Evolutionary conservation across 1,140 invertebrate genomes (phyloP), one percentile per base, ranked within the genome.

Genomic region (Microplitis mediator): DNA sequence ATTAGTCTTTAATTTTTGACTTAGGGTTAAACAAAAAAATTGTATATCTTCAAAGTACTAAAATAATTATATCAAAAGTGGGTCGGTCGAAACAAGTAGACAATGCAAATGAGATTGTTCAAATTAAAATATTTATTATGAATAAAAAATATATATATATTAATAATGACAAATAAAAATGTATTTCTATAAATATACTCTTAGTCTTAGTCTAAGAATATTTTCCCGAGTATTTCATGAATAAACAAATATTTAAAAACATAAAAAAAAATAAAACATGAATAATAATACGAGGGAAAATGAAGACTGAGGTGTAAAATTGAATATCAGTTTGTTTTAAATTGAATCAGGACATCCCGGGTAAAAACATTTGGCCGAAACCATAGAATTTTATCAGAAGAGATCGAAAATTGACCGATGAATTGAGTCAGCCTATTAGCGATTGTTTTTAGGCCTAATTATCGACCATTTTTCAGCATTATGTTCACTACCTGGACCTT

Each of bases 81-180:
- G 34, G 67, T 69, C 32, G 16, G 54, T 31, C 16, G 32, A 35
- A 69, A 54, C 34, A 45, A 69, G 56, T 35, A 69, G 67, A 69
- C 11, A 23, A 50, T 69, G 67, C 45, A 56, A 69, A 69, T 69
- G 56, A 69, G 67, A 69, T 60, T 69, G 36, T 45, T 16, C 14
- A 51, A 23, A 54, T 35, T 35, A 36, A 56, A 56, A 45, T 45
- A 45, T 45, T 52, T 52, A 14, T 3, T 3, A n/a, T 51, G 14
- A 6, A 31, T 9, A 8, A 16, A 9, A 35, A 34, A 63, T 4
- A 36, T 34, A 11, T 13, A 6, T 13, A 36, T 36, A 35, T 63
- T 63, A 23, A 23, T 23, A 23, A 23, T 23, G 23, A 23, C 23
- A 23, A 23, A n/a, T n/a, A n/a, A n/a, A n/a, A n/a, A n/a, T n/a